Evolutionary conservation across 2,797 vertebrate genomes (phyloP), one percentile per base, ranked within the genome.

Genomic region (Champsocephalus gunnari): DNA sequence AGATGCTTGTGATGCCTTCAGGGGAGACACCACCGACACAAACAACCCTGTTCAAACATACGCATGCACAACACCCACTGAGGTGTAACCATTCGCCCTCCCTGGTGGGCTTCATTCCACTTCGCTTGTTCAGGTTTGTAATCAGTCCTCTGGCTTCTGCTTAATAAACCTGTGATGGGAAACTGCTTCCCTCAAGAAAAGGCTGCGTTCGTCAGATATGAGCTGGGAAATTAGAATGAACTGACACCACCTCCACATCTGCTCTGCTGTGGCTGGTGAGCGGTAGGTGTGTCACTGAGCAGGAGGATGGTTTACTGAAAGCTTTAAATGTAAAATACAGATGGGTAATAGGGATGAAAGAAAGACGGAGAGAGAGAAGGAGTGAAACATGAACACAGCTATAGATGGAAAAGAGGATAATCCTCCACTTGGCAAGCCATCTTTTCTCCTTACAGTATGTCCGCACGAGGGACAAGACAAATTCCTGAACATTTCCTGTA

Each of bases 111-210:
- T 17, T 73, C 69, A 70, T 85, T 70, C 62, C 72, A 70, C 88
- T 80, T 87, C 80, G 59, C 66, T 66, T 68, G 71, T 59, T 66
- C 75, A 68, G 66, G 74, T 68, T 82, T 90, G 75, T 72, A 89
- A 88, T 88, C 74, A 88, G 78, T 84, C 69, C 71, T 84, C 73
- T 71, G 81, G 68, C 75, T 90, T 73, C 71, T 84, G 71, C 83
- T 87, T 84, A 84, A 87, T 80, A 87, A 86, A 86, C 85, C 58
- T 89, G 87, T 81, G 89, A 87, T 80, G 79, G 70, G 67, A 75
- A 64, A 48, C 63, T 32, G 63, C 71, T 78, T 82, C 79, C 82
- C 62, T 65, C 72, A 86, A 85, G 76, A 83, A 82, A 9, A 69
- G 55, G 64, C 71, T 59, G 66, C 43, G 54, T 64, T 54, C 60